Evolutionary conservation across 2,113 vertebrate genomes (phyloP).

Genomic region (Salminus brasiliensis): DNA sequence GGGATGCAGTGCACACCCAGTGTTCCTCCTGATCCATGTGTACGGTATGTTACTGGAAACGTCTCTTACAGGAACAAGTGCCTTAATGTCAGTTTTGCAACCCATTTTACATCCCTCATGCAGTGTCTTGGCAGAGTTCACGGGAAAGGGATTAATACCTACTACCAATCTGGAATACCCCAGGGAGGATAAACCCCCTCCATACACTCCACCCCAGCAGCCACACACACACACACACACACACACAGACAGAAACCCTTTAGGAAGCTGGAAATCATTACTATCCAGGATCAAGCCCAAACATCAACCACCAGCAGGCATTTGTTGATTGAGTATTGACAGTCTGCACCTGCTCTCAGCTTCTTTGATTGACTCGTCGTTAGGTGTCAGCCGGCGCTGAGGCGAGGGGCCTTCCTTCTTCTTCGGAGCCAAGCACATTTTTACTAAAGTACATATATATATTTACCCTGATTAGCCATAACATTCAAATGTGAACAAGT

Average conservation of each 20-base stretch:
- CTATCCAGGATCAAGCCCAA: constrained; percentile 64
- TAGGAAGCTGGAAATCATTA: constrained; percentile 59
- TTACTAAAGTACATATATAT: too few relatives aligned
- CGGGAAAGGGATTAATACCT: constrained; percentile 44
- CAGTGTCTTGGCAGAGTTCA: not conserved
- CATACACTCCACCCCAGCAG: constrained; percentile 22
- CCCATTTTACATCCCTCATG: not conserved
- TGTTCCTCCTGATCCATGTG: too few relatives aligned
- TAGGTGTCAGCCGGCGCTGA: constrained; percentile 30
- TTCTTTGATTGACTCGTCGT: constrained; percentile 51
- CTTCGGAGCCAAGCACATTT: too few relatives aligned
- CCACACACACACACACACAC: constrained; percentile 46
- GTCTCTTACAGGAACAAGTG: not conserved
- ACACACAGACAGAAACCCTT: constrained; percentile 39
- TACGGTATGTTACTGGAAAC: not conserved
- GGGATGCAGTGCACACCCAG: too few relatives aligned
- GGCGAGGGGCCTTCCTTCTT: too few relatives aligned
- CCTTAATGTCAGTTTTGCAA: not conserved
- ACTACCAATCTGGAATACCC: constrained; percentile 25
- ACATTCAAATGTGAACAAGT: too few relatives aligned
- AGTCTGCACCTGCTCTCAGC: constrained; percentile 41
- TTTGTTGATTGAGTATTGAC: constrained; percentile 65
- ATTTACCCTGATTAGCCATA: too few relatives aligned
- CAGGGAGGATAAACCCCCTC: constrained; percentile 32
- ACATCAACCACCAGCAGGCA: constrained; percentile 50